These are phyloP conservation scores for Oncorhynchus keta DNA, from an alignment of 2,113 vertebrate genomes.

Conservation along the genomic window DNA sequence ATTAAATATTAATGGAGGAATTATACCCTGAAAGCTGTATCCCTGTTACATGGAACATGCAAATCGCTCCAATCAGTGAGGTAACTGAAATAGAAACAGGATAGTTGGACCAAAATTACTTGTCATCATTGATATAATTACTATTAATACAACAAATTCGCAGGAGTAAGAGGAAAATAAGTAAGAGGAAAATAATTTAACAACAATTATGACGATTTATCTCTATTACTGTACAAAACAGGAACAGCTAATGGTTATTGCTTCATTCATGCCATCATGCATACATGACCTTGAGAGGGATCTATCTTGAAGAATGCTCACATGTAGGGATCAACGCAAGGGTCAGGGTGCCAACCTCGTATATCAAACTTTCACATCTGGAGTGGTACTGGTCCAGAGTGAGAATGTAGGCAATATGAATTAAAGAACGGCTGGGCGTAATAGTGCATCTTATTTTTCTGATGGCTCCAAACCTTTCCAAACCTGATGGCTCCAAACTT, in stretches of 20 bases:
- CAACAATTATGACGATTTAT: not conserved
- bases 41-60: conserved; percentile 69
- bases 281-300: not conserved
- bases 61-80: conserved; percentile 66
- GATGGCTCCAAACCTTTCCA: too few relatives aligned
- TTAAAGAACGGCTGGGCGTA: too few relatives aligned
- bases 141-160: conserved; percentile 37
- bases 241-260: too few relatives aligned
- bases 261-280: not conserved
- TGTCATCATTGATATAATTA: conserved; percentile 64
- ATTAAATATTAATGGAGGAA: conserved; percentile 73
- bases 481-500: too few relatives aligned
- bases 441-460: too few relatives aligned
- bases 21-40: conserved; percentile 72
- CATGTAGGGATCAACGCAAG: too few relatives aligned
- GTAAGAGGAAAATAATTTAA: conserved; percentile 33
- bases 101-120: conserved; percentile 65
- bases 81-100: conserved; percentile 63
- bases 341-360: too few relatives aligned
- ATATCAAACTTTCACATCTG: too few relatives aligned
- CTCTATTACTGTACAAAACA: not conserved
- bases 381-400: too few relatives aligned
- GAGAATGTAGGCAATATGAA: too few relatives aligned
- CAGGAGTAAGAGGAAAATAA: conserved; percentile 37
- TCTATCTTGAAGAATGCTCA: too few relatives aligned